Evolutionary conservation across 2,888 invertebrate genomes (phyloP).

Genomic region (Hirtodrosophila confusa): DNA sequence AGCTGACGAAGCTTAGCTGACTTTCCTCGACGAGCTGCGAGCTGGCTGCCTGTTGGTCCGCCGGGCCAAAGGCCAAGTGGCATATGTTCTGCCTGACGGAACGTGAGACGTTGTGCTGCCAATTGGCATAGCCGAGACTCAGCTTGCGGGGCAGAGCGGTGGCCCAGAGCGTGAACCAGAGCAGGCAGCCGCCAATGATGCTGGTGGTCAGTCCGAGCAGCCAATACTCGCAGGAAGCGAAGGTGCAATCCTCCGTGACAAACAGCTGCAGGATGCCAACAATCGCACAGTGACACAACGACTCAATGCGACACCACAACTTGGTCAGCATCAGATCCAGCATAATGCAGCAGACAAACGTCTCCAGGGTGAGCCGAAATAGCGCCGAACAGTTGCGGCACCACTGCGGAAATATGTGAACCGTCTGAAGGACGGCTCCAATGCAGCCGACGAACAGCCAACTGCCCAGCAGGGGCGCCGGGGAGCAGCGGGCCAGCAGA

Average conservation of each 20-base stretch:
- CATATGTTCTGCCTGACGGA: conserved; percentile 12
- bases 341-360: conserved; percentile 53
- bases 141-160: conserved; percentile 47
- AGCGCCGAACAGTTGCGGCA: conserved; percentile 19
- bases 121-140: conserved; percentile 3
- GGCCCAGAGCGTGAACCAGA: conserved; percentile 61
- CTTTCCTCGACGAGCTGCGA: background rate
- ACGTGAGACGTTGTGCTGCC: conserved; percentile 14
- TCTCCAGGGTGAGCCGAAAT: conserved; percentile 45
- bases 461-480: conserved; percentile 54
- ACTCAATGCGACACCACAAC: conserved; percentile 67
- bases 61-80: conserved; percentile 24
- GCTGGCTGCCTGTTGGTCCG: background rate
- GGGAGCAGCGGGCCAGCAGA: conserved; percentile 37
- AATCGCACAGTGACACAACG: conserved; percentile 63
- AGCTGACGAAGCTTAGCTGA: conserved; percentile 30
- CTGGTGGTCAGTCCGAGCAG: conserved; percentile 46
- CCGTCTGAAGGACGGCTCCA: conserved; percentile 38
- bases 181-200: conserved; percentile 57
- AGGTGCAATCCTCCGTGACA: conserved; percentile 48
- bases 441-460: conserved; percentile 67
- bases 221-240: conserved; percentile 59
- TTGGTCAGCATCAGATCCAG: conserved; percentile 56
- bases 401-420: conserved; percentile 43
- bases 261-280: conserved; percentile 46